Evolutionary conservation across 23 tunicate species (phyloP).

Genomic region (Aplidium turbinatum): DNA sequence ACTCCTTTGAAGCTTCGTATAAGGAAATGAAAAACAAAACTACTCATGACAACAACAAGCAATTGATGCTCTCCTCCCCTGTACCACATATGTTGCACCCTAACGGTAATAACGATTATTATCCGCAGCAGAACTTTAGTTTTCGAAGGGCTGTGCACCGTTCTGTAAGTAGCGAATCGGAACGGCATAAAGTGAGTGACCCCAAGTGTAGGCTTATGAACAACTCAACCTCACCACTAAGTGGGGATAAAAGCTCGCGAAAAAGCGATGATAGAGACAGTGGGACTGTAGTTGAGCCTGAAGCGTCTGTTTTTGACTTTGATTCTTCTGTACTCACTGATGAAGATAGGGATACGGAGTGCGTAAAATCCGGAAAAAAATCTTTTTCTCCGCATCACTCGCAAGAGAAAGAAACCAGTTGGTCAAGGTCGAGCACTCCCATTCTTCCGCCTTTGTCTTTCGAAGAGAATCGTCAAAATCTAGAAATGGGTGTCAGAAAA

Average conservation of each 20-base stretch:
- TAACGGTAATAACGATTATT: slow-evolving; percentile 10
- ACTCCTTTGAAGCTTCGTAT: not conserved
- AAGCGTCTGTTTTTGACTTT: slow-evolving; percentile 74
- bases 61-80: not conserved
- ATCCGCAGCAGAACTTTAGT: slow-evolving; percentile 77
- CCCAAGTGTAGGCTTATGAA: slow-evolving; percentile 5
- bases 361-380: not conserved
- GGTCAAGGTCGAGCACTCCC: slow-evolving; percentile 76
- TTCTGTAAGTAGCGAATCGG: slow-evolving; percentile 47
- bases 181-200: not conserved
- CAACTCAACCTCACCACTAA: not conserved
- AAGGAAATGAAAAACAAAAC: no score
- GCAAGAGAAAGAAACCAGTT: not conserved
- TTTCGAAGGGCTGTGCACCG: slow-evolving; percentile 68
- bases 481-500: no score
- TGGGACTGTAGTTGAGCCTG: slow-evolving; percentile 84
- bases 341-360: not conserved
- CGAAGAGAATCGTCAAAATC: slow-evolving; percentile 37
- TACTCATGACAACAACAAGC: not conserved
- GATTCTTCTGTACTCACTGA: slow-evolving; percentile 65
- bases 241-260: slow-evolving; percentile 41
- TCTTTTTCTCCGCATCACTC: not conserved
- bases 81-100: not conserved
- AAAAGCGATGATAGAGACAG: slow-evolving; percentile 96
- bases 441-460: slow-evolving; percentile 77